These are phyloP conservation scores for Chrysemys picta DNA, from an alignment of 2,113 vertebrate species.

Conservation along the genomic window DNA sequence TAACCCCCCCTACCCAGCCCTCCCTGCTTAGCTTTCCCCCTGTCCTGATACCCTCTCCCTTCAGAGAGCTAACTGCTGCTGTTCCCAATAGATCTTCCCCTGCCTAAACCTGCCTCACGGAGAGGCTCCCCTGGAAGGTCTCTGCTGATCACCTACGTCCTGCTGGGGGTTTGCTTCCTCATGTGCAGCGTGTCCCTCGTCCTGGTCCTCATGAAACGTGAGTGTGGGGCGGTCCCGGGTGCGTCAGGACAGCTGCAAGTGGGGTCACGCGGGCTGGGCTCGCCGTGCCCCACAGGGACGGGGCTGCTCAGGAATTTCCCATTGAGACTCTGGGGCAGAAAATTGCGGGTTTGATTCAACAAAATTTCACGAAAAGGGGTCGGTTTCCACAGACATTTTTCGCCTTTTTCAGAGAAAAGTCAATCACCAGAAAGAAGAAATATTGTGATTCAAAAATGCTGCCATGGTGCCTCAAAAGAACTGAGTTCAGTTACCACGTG, in stretches of 20 bases:
- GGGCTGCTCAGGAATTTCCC: background rate
- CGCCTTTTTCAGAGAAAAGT: background rate
- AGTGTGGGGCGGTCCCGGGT: background rate
- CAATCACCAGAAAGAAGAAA: background rate
- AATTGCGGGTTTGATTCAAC: background rate
- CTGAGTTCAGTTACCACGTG: background rate
- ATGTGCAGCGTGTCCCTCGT: background rate
- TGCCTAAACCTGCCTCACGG: background rate
- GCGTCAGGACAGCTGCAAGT: too few relatives aligned
- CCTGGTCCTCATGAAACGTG: slow-evolving; percentile 36
- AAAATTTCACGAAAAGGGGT: background rate
- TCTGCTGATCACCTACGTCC: background rate
- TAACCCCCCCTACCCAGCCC: background rate
- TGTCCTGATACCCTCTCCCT: background rate
- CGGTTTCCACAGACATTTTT: background rate
- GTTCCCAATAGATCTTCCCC: background rate
- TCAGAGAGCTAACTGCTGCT: background rate
- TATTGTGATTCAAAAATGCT: background rate
- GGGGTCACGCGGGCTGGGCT: background rate
- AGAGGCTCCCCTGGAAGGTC: background rate
- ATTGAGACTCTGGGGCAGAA: background rate
- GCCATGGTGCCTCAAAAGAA: background rate
- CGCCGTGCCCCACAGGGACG: background rate
- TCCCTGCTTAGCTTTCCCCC: background rate
- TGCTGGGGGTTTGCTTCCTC: background rate